phyloP scores from a whole-genome alignment of 2,797 vertebrate genomes.

The Borostomias antarcticus region DNA sequence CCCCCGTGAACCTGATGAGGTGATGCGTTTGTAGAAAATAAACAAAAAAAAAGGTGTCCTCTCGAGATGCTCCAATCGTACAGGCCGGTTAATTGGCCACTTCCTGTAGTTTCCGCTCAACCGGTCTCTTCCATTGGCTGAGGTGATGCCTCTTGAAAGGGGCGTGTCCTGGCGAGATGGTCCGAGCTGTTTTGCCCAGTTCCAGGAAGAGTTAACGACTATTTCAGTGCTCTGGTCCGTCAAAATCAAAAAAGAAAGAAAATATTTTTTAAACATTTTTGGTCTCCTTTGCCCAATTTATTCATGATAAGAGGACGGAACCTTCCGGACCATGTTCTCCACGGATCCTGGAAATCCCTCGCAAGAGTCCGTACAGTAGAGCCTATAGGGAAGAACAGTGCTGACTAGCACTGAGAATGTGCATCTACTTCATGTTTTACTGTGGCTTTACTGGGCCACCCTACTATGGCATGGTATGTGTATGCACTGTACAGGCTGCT shows the following conservation, averaged over 20 bases:
- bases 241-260: slow-evolving; percentile 12
- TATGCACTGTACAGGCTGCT: slow-evolving; percentile 61
- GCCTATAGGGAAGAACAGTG: slow-evolving; percentile 37
- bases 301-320: neutral
- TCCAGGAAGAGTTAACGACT: slow-evolving; percentile 5
- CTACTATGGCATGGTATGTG: slow-evolving; percentile 51
- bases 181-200: slow-evolving; percentile 21
- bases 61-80: slow-evolving; percentile 16
- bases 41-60: slow-evolving; percentile 21
- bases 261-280: slow-evolving; percentile 22
- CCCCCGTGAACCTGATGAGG: slow-evolving; percentile 12
- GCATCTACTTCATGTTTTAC: slow-evolving; percentile 46
- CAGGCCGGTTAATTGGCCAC: neutral
- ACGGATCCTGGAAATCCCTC: slow-evolving; percentile 24
- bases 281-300: slow-evolving; percentile 25
- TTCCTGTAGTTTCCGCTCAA: neutral
- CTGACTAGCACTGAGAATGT: slow-evolving; percentile 62
- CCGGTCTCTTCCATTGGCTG: slow-evolving; percentile 1
- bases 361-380: slow-evolving; percentile 24
- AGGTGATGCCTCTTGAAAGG: neutral
- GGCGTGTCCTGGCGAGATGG: slow-evolving; percentile 3
- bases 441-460: slow-evolving; percentile 50
- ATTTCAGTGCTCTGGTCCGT: slow-evolving; percentile 27
- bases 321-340: too few relatives aligned
- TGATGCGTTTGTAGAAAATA: slow-evolving; percentile 24